phyloP scores from a whole-genome alignment of 2,113 vertebrate species.

The Prietella phreatophila region DNA sequence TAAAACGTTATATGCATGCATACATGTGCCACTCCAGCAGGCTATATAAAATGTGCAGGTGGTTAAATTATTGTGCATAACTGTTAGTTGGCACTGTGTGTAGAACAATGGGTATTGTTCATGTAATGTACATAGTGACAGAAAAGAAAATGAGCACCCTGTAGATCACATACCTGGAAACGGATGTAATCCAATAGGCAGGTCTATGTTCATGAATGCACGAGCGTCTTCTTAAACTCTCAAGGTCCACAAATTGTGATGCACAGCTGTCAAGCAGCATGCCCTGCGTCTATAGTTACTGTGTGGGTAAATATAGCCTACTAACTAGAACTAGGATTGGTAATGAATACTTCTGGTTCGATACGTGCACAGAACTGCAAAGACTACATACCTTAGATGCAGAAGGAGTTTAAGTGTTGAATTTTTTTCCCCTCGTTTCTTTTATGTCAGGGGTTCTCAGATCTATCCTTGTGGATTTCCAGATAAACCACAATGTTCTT shows the following conservation, averaged over 20 bases:
- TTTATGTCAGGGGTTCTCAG: neutral
- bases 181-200: slow-evolving; percentile 2
- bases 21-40: neutral
- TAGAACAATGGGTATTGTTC: neutral
- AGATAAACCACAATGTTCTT: neutral
- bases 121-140: neutral
- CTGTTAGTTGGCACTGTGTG: neutral
- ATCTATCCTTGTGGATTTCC: neutral
- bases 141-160: neutral
- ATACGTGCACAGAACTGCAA: neutral
- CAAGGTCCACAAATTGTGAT: neutral
- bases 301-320: neutral
- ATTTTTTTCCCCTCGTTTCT: neutral
- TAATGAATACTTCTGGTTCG: neutral
- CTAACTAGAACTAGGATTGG: neutral
- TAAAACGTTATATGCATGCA: neutral
- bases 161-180: neutral
- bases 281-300: neutral
- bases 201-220: neutral
- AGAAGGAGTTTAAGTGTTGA: neutral
- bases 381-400: neutral
- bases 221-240: neutral
- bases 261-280: neutral
- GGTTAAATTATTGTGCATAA: neutral
- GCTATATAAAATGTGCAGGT: neutral